Conservation (phyloP, 2,888 invertebrate genomes). For the Glyphotaelius pellucidus region DNA sequence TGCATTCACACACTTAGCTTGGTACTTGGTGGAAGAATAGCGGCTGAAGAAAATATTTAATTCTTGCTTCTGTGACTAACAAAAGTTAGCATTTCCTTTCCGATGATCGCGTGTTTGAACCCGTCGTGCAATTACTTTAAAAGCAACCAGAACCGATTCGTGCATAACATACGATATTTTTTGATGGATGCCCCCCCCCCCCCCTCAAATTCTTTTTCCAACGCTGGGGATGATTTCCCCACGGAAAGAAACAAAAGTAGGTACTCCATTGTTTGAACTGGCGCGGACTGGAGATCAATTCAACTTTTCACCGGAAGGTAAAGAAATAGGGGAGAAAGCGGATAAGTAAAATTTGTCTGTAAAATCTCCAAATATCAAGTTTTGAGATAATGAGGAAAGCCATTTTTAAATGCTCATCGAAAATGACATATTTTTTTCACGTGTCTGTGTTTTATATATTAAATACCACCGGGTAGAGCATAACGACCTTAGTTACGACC, state of each 20-base stretch:
- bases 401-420: too few species aligned
- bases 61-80: neutral
- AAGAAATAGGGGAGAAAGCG: neutral
- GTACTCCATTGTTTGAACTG: neutral
- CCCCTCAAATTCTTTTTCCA: neutral
- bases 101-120: neutral
- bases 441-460: too few species aligned
- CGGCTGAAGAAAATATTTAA: too few species aligned
- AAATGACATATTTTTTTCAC: too few species aligned
- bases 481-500: too few species aligned
- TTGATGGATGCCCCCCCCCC: neutral
- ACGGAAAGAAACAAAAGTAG: neutral
- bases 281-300: neutral
- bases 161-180: neutral
- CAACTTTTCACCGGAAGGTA: neutral
- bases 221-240: neutral
- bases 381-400: too few species aligned
- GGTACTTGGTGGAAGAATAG: too few species aligned
- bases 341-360: too few species aligned
- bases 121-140: neutral
- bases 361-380: too few species aligned
- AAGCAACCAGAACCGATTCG: neutral
- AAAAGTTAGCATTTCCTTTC: neutral
- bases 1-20: too few species aligned
- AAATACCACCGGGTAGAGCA: too few species aligned